These are phyloP conservation scores for Takifugu ocellatus DNA, from an alignment of 2,797 vertebrate species.

Conservation along the genomic window DNA sequence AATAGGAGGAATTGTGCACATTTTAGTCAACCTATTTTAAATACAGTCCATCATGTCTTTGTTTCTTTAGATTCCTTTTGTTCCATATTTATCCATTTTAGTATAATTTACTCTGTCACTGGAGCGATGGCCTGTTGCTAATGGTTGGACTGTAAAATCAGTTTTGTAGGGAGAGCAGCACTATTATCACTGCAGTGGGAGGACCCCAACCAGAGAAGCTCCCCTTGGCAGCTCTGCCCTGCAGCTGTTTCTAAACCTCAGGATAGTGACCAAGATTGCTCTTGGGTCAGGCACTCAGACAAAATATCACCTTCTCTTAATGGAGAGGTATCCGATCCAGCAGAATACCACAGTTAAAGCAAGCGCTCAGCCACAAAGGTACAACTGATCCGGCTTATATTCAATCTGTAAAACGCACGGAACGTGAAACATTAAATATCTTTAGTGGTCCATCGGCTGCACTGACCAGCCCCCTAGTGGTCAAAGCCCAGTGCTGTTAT, in stretches of 20 bases:
- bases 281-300: conserved; percentile 37
- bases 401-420: conserved; percentile 1
- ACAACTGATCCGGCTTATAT: conserved; percentile 12
- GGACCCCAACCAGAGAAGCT: conserved; percentile 60
- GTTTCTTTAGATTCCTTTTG: no score
- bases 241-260: conserved; percentile 70
- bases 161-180: conserved; percentile 30
- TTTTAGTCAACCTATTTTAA: no score
- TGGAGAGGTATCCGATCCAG: conserved; percentile 18
- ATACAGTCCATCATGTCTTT: no score
- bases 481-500: conserved; percentile 1
- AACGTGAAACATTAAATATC: conserved; percentile 1
- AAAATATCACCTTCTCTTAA: conserved; percentile 27
- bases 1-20: not conserved
- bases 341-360: conserved; percentile 7
- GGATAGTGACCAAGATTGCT: conserved; percentile 56
- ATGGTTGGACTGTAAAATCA: conserved; percentile 20
- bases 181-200: conserved; percentile 54
- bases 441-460: conserved; percentile 16
- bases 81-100: no score
- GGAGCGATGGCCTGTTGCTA: conserved; percentile 25
- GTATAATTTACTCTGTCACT: not conserved
- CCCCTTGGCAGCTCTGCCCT: conserved; percentile 53
- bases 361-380: conserved; percentile 3
- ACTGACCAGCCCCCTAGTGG: conserved; percentile 46